Percentiles rank a stretch among this genome's conserved stretches.
Evolutionary conservation across 2,888 invertebrate species (phyloP).

Genomic region (Oscheius sp.): DNA sequence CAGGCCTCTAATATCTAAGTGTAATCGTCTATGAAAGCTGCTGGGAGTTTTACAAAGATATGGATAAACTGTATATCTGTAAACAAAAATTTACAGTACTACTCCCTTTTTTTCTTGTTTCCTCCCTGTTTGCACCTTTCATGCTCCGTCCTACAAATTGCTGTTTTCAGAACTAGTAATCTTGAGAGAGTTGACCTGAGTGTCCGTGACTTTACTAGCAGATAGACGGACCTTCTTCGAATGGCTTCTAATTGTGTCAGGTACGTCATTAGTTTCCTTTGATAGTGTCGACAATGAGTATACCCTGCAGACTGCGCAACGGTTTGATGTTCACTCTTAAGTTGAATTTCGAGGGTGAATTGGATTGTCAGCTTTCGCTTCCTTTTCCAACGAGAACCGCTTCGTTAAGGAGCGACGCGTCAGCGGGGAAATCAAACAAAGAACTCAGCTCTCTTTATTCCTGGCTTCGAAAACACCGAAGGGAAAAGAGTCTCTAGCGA

Average conservation of each 20-base stretch:
- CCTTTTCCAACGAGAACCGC: constrained; percentile 29
- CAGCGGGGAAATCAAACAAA: constrained; percentile 36
- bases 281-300: too few relatives aligned
- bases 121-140: neutral
- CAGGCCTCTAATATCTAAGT: too few relatives aligned
- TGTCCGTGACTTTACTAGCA: constrained; percentile 7
- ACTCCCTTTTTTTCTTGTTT: neutral
- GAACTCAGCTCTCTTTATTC: constrained; percentile 25
- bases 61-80: too few relatives aligned
- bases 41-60: too few relatives aligned
- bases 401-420: constrained; percentile 26
- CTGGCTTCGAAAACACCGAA: constrained; percentile 15
- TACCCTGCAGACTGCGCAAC: too few relatives aligned
- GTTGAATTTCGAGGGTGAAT: constrained; percentile 4
- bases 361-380: constrained; percentile 34
- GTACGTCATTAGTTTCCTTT: constrained; percentile 6
- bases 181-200: neutral
- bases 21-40: too few relatives aligned
- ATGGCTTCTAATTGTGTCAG: constrained; percentile 35
- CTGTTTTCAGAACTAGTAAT: constrained; percentile 21
- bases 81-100: neutral
- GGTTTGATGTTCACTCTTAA: too few relatives aligned
- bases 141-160: constrained; percentile 3
- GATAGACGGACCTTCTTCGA: constrained; percentile 22
- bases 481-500: constrained; percentile 21